phyloP scores from a whole-genome alignment of 2,797 vertebrate species.

The Octomys mimax region DNA sequence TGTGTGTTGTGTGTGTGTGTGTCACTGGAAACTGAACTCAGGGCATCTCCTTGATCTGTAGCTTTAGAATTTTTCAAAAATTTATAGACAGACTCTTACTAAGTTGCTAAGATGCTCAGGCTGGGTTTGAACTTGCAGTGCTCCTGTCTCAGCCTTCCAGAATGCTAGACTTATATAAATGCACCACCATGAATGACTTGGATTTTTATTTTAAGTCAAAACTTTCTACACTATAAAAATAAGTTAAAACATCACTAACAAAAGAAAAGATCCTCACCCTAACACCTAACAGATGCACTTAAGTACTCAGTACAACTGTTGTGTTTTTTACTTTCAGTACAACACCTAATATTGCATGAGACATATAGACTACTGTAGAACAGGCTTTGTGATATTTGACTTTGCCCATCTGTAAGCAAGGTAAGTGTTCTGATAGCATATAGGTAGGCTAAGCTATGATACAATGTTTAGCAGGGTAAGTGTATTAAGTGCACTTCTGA shows the following conservation, averaged over 20 bases:
- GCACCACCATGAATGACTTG: background rate
- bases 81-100: background rate
- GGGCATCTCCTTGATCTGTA: background rate
- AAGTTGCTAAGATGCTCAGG: background rate
- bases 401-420: background rate
- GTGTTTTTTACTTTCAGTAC: background rate
- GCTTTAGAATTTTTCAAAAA: background rate
- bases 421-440: background rate
- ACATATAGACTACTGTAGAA: background rate
- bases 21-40: background rate
- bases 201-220: slow-evolving; percentile 16
- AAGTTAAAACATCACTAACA: background rate
- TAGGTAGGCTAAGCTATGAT: background rate
- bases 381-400: background rate
- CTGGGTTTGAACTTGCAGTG: background rate
- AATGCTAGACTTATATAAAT: background rate
- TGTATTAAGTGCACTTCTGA: background rate
- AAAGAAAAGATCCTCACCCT: background rate
- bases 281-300: background rate
- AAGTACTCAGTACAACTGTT: background rate
- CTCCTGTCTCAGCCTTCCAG: background rate
- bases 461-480: background rate
- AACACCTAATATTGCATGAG: background rate
- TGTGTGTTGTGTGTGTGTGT: too few species aligned
- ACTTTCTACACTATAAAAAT: slow-evolving; percentile 3